These are phyloP conservation scores for Pseudomyrmex cubaensis DNA, from an alignment of 1,140 invertebrate species.

Conservation along the genomic window DNA sequence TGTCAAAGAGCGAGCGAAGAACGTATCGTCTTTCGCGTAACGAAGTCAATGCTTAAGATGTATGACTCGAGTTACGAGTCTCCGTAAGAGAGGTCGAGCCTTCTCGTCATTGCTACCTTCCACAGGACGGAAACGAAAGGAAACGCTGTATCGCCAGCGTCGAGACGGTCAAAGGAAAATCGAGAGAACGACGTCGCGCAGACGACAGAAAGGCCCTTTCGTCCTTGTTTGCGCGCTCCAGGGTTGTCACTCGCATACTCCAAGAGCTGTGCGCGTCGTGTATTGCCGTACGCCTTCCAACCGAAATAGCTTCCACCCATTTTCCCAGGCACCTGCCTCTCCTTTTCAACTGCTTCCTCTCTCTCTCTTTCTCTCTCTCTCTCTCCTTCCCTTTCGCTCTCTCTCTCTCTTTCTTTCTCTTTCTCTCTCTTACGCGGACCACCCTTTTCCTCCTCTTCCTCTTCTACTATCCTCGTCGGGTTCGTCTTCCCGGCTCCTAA, in stretches of 20 bases:
- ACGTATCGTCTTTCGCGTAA: constrained; percentile 37
- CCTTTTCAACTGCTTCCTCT: constrained; percentile 9
- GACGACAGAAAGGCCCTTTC: constrained; percentile 60
- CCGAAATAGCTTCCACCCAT: constrained; percentile 51
- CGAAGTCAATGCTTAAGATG: constrained; percentile 54
- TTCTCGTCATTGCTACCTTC: constrained; percentile 22
- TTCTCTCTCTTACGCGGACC: not conserved
- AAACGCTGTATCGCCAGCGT: constrained; percentile 31
- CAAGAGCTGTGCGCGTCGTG: not conserved
- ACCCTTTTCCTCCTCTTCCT: not conserved
- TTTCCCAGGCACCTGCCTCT: not conserved
- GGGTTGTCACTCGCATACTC: constrained; percentile 60
- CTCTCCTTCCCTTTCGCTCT: not conserved
- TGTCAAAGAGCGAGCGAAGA: constrained; percentile 10
- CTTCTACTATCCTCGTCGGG: constrained; percentile 1
- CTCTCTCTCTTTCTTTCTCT: not conserved
- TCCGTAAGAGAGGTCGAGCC: constrained; percentile 5
- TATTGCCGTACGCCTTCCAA: constrained; percentile 40
- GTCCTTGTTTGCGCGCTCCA: constrained; percentile 58
- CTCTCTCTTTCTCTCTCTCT: not conserved
- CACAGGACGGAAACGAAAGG: constrained; percentile 34
- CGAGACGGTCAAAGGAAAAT: constrained; percentile 63
- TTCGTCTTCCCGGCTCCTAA: constrained; percentile 51
- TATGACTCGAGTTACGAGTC: constrained; percentile 9
- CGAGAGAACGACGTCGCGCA: constrained; percentile 14